Conservation (phyloP, 1,140 invertebrate genomes). For the Andrena cerasifolii region DNA sequence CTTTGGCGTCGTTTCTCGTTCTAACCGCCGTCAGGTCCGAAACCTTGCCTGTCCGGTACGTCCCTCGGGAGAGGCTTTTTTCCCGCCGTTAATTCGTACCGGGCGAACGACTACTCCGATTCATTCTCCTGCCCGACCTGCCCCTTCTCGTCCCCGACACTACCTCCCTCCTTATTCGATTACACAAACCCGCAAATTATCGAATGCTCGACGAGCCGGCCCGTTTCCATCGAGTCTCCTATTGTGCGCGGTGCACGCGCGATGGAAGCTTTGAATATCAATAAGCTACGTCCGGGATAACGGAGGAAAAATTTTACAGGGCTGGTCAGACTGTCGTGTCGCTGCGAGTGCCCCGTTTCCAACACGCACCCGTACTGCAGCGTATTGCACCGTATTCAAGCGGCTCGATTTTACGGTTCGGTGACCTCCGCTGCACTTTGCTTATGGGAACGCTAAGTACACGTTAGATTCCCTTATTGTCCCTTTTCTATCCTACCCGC, state of each 20-base stretch:
- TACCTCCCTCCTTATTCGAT: constrained; percentile 11
- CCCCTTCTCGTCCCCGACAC: background rate
- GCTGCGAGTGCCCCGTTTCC: background rate
- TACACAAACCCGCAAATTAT: constrained; percentile 18
- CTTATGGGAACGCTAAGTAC: too few relatives aligned
- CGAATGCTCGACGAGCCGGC: background rate
- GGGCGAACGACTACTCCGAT: constrained; percentile 24
- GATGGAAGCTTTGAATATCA: constrained; percentile 15
- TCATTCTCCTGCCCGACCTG: constrained; percentile 1
- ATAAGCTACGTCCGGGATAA: background rate
- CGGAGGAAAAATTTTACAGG: background rate
- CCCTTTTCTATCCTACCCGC: too few relatives aligned
- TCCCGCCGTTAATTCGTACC: constrained; percentile 44
- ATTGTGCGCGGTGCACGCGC: background rate
- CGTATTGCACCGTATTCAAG: too few relatives aligned
- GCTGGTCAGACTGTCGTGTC: background rate
- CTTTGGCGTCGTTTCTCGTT: constrained; percentile 13
- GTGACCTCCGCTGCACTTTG: too few relatives aligned
- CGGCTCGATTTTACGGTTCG: too few relatives aligned
- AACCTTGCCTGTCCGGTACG: background rate
- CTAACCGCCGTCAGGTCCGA: background rate
- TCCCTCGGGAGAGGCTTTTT: constrained; percentile 1
- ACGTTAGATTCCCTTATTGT: too few relatives aligned
- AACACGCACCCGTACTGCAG: too few relatives aligned
- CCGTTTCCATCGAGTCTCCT: background rate